Percentiles rank a stretch among this genome's conserved stretches.
Evolutionary conservation across 2,888 invertebrate species (phyloP).

Genomic region (Sphinx pinastri): DNA sequence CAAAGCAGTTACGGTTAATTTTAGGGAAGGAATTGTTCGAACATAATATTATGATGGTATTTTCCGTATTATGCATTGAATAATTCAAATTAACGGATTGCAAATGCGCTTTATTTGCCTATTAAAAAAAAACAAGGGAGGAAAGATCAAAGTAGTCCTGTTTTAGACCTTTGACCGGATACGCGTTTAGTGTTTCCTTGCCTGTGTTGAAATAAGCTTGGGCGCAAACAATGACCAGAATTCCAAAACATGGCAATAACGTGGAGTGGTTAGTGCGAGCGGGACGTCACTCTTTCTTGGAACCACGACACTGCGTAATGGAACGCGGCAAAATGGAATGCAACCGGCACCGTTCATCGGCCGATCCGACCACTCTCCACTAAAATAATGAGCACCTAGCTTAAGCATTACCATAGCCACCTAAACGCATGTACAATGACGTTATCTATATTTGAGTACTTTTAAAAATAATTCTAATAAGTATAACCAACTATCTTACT

Average conservation of each 20-base stretch:
- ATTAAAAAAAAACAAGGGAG: slow-evolving; percentile 6
- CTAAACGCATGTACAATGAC: neutral
- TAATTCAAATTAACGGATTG: slow-evolving; percentile 9
- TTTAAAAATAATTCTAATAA: too few species aligned
- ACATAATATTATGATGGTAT: neutral
- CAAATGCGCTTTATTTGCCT: neutral
- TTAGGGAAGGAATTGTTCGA: neutral
- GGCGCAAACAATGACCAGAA: slow-evolving; percentile 77
- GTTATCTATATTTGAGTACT: too few species aligned
- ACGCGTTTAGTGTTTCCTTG: slow-evolving; percentile 62
- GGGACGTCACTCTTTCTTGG: slow-evolving; percentile 77
- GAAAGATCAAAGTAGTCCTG: slow-evolving; percentile 32
- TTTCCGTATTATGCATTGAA: neutral
- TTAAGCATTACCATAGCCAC: slow-evolving; percentile 31
- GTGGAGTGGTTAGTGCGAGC: slow-evolving; percentile 74
- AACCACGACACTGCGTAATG: slow-evolving; percentile 72
- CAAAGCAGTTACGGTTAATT: neutral
- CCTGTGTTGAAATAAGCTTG: slow-evolving; percentile 71
- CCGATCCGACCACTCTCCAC: slow-evolving; percentile 45
- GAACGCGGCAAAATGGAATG: slow-evolving; percentile 77
- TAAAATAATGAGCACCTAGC: slow-evolving; percentile 43
- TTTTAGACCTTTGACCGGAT: slow-evolving; percentile 65
- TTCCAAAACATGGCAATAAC: slow-evolving; percentile 77
- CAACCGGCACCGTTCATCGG: slow-evolving; percentile 55
- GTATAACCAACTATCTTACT: too few species aligned